Conservation (phyloP, 2,113 vertebrate species). For the Triplophysa dalaica region DNA sequence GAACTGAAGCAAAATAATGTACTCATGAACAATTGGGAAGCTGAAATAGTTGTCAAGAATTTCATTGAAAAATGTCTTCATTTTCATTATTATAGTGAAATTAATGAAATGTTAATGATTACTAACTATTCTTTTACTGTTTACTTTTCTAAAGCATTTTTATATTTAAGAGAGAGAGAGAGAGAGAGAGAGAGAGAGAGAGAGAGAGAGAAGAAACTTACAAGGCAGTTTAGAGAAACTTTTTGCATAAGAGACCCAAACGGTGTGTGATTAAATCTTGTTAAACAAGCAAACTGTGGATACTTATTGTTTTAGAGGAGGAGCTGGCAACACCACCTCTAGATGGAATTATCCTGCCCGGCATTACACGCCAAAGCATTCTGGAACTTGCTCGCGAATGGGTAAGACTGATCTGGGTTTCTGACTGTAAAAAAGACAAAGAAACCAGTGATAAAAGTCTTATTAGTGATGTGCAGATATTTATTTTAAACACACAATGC, state of each 20-base stretch:
- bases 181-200: too few relatives aligned
- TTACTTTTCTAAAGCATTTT: too few relatives aligned
- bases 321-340: constrained; percentile 88
- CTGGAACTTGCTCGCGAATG: constrained; percentile 80
- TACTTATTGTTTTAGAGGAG: constrained; percentile 74
- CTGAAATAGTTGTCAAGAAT: too few relatives aligned
- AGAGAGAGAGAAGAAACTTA: not conserved
- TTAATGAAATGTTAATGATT: too few relatives aligned
- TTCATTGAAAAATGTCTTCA: too few relatives aligned
- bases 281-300: not conserved
- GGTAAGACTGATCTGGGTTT: constrained; percentile 68
- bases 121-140: too few relatives aligned
- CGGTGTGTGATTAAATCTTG: not conserved
- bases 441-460: not conserved
- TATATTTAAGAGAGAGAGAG: too few relatives aligned
- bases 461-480: not conserved
- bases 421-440: not conserved
- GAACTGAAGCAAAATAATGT: too few relatives aligned
- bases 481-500: not conserved
- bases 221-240: not conserved
- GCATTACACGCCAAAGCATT: constrained; percentile 84
- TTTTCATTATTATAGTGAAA: too few relatives aligned
- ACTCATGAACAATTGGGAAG: too few relatives aligned
- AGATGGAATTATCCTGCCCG: constrained; percentile 89
- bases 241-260: not conserved